Conservation (phyloP, 2,797 vertebrate genomes). For the Oreonectes daqikongensis region DNA sequence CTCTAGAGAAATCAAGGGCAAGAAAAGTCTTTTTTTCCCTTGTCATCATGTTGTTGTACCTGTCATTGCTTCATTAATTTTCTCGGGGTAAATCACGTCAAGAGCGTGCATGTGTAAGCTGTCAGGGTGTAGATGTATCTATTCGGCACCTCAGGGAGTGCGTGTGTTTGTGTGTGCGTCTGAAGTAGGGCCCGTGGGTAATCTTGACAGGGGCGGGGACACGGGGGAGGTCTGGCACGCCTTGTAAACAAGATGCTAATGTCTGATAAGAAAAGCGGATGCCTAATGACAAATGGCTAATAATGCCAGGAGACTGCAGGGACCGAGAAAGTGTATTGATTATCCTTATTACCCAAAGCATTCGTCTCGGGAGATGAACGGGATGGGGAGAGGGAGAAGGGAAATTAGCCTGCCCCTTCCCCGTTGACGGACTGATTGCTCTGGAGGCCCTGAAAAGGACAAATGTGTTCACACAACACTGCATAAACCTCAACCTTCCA, state of each 20-base stretch:
- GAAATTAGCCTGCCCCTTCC: conserved; percentile 78
- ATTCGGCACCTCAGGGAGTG: conserved; percentile 75
- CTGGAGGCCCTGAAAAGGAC: conserved; percentile 72
- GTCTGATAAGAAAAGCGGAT: conserved; percentile 72
- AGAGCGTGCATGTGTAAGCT: conserved; percentile 76
- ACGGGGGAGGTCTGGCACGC: conserved; percentile 47
- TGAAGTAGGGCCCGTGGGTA: conserved; percentile 52
- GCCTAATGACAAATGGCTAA: conserved; percentile 76
- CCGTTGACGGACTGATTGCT: conserved; percentile 78
- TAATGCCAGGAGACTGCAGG: conserved; percentile 67
- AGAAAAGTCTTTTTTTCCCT: conserved; percentile 64
- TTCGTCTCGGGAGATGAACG: conserved; percentile 72
- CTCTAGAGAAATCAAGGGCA: conserved; percentile 80
- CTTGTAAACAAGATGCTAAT: conserved; percentile 76
- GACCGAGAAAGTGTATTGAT: conserved; percentile 80
- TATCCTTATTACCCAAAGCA: conserved; percentile 82
- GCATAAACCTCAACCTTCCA: conserved; percentile 25
- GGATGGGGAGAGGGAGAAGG: conserved; percentile 55
- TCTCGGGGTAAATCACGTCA: conserved; percentile 76
- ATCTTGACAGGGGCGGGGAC: conserved; percentile 55
- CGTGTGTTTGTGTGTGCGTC: conserved; percentile 36
- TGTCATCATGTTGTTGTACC: conserved; percentile 55
- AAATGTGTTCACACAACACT: conserved; percentile 66
- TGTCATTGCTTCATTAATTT: conserved; percentile 81
- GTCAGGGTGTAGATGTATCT: conserved; percentile 73